These are phyloP conservation scores for Anseranas semipalmata DNA, from an alignment of 2,113 vertebrate species.

Conservation along the genomic window DNA sequence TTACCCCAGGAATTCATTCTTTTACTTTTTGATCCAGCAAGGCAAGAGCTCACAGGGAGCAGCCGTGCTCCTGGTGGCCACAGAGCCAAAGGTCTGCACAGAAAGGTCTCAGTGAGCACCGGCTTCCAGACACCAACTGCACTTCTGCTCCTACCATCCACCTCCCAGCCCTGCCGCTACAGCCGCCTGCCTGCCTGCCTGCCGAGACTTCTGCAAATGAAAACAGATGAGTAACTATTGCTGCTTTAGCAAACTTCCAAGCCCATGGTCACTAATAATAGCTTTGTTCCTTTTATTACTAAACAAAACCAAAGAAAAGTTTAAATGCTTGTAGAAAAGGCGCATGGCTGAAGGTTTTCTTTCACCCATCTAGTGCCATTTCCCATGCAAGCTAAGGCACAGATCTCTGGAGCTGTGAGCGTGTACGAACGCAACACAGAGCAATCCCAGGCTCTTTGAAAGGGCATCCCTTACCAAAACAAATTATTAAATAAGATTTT, in stretches of 20 bases:
- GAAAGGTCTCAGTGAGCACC: conserved; percentile 55
- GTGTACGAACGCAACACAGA: not conserved
- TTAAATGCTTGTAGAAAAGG: conserved; percentile 46
- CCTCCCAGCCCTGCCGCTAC: conserved; percentile 64
- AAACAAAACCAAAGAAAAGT: conserved; percentile 44
- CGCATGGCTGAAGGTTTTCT: conserved; percentile 40
- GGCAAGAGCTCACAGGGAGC: not conserved
- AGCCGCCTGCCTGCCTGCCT: conserved; percentile 66
- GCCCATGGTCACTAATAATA: conserved; percentile 65
- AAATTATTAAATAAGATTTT: not conserved
- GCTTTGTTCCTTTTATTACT: conserved; percentile 67
- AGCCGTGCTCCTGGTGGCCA: not conserved
- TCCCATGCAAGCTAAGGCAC: not conserved
- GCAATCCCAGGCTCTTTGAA: not conserved
- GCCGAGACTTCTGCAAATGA: conserved; percentile 83
- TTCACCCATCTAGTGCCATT: not conserved
- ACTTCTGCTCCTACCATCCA: conserved; percentile 70
- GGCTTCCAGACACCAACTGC: conserved; percentile 32
- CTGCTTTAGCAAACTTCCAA: conserved; percentile 69
- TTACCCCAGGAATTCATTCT: conserved; percentile 77
- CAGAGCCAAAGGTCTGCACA: conserved; percentile 35
- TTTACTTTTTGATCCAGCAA: conserved; percentile 25
- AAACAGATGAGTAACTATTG: conserved; percentile 79
- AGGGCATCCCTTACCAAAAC: not conserved
- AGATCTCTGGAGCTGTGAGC: not conserved